Conservation (phyloP, 2,888 invertebrate genomes). For the Macrophya annulata region DNA sequence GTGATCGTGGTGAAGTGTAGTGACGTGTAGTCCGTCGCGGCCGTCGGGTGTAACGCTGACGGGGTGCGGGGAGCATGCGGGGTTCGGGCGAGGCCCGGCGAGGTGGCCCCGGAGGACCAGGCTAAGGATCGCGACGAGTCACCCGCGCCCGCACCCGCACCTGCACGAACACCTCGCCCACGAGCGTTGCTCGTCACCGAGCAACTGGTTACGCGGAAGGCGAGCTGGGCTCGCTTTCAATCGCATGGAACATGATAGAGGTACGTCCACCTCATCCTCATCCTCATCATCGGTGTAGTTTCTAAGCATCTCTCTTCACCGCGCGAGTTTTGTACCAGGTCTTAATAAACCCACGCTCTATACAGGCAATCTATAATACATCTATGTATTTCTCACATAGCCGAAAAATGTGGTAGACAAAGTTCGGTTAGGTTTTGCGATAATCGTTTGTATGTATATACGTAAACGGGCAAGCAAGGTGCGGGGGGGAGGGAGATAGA, state of each 20-base stretch:
- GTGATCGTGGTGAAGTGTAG: slow-evolving; percentile 40
- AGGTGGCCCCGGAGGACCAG: slow-evolving; percentile 75
- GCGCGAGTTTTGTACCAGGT: not conserved
- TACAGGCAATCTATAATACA: not conserved
- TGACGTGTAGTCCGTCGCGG: slow-evolving; percentile 45
- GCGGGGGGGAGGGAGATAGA: not conserved
- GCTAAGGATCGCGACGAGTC: slow-evolving; percentile 65
- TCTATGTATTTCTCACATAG: not conserved
- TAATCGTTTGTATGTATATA: not conserved
- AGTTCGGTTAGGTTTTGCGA: not conserved
- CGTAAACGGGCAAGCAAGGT: not conserved
- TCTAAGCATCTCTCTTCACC: not conserved
- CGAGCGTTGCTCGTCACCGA: slow-evolving; percentile 55
- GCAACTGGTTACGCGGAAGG: slow-evolving; percentile 68
- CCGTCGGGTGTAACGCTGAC: slow-evolving; percentile 57
- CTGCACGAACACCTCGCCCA: slow-evolving; percentile 54
- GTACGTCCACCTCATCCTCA: slow-evolving; percentile 63
- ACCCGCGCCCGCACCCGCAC: slow-evolving; percentile 66
- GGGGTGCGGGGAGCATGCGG: slow-evolving; percentile 73
- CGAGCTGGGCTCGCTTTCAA: slow-evolving; percentile 78
- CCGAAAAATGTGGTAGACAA: not conserved
- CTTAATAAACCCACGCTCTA: not conserved
- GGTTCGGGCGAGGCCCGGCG: slow-evolving; percentile 73
- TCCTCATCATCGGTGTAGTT: not conserved
- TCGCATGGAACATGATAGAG: slow-evolving; percentile 79